Conservation (phyloP, 2,797 vertebrate species). For the Trachops cirrhosus region DNA sequence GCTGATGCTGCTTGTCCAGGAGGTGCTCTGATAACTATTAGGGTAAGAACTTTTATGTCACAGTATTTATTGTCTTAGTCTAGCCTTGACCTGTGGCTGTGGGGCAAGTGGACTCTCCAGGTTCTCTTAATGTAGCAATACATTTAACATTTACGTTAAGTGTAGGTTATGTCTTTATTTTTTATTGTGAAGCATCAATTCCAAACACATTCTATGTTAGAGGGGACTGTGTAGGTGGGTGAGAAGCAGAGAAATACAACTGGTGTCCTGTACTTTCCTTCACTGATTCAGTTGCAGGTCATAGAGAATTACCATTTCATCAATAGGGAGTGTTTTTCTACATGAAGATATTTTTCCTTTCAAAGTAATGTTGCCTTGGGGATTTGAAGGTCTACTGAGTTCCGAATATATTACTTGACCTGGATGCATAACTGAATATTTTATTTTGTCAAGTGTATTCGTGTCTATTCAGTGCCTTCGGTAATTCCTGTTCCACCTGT, state of each 20-base stretch:
- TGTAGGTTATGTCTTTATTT: neutral
- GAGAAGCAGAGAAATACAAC: neutral
- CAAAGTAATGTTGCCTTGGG: conserved; percentile 56
- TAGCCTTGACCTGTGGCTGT: neutral
- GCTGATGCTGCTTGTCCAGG: too few species aligned
- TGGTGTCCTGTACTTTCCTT: neutral
- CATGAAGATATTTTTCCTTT: conserved; percentile 48
- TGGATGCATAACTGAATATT: conserved; percentile 72
- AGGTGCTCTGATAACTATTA: neutral
- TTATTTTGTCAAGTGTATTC: conserved; percentile 36
- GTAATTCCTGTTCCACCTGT: neutral
- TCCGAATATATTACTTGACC: conserved; percentile 63
- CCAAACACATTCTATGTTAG: neutral
- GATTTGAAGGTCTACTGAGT: conserved; percentile 69
- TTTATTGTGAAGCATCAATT: neutral
- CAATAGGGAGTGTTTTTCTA: conserved; percentile 29
- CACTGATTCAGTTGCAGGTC: neutral
- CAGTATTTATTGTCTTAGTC: neutral
- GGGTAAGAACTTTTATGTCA: neutral
- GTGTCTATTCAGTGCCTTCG: neutral
- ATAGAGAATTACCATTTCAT: conserved; percentile 41
- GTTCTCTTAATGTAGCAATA: neutral
- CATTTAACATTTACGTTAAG: neutral
- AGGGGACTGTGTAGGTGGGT: neutral
- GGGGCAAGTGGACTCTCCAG: neutral